phyloP scores from a whole-genome alignment of 2,797 vertebrate genomes.

The Euphonia xanthogaster region DNA sequence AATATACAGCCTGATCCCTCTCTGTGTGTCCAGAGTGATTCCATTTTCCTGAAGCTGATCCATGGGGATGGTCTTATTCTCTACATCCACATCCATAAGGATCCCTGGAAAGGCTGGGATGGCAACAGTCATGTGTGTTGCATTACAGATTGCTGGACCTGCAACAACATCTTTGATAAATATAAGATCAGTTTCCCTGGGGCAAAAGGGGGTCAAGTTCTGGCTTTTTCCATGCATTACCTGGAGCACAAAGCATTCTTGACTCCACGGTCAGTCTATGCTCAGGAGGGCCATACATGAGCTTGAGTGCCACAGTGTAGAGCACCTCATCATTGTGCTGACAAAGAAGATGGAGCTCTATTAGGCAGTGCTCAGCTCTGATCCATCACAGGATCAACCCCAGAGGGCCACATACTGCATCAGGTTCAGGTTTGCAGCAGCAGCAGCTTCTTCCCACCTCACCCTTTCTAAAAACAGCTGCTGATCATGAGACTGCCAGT shows the following conservation, averaged over 20 bases:
- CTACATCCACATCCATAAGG: conserved; percentile 35
- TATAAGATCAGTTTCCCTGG: background rate
- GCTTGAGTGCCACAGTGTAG: conserved; percentile 40
- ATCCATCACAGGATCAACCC: accelerated
- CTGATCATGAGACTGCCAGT: background rate
- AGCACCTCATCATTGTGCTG: conserved; percentile 61
- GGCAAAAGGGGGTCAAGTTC: background rate
- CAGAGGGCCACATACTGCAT: accelerated
- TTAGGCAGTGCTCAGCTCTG: background rate
- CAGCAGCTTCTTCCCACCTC: background rate
- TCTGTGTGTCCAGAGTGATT: conserved; percentile 34
- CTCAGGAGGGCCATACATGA: background rate
- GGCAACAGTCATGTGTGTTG: conserved; percentile 70
- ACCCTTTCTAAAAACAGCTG: background rate
- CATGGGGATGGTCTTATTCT: conserved; percentile 2
- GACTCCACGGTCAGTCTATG: background rate
- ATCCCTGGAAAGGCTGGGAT: conserved; percentile 72
- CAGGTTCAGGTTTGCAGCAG: background rate
- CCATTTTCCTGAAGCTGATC: conserved; percentile 37
- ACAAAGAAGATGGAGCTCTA: background rate
- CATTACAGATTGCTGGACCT: conserved; percentile 72
- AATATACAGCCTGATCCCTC: conserved; percentile 63
- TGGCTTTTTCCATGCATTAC: conserved; percentile 12
- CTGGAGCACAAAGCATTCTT: conserved; percentile 69
- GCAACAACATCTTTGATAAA: background rate